phyloP scores from a whole-genome alignment of 2,113 vertebrate species.

The Gadus chalcogrammus region DNA sequence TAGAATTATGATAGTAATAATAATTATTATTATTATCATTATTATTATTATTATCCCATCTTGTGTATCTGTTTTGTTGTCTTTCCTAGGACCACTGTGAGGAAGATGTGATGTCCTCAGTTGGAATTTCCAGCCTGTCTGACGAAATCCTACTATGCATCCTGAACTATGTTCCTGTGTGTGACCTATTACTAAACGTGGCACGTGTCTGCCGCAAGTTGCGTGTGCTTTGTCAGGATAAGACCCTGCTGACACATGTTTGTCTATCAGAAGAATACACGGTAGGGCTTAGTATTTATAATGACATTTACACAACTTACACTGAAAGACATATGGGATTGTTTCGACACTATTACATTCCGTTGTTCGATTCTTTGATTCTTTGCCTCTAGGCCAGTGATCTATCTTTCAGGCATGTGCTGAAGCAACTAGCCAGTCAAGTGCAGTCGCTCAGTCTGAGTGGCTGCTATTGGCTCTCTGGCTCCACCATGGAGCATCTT shows the following conservation, averaged over 20 bases:
- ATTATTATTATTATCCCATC: background rate
- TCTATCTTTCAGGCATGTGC: conserved; percentile 74
- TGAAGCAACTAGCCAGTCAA: conserved; percentile 78
- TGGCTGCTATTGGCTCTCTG: conserved; percentile 91
- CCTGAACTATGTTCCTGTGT: conserved; percentile 83
- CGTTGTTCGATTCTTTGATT: background rate
- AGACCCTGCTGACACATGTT: conserved; percentile 83
- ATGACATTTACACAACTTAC: no score
- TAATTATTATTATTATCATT: background rate
- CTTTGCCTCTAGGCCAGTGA: conserved; percentile 77
- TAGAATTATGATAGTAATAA: no score
- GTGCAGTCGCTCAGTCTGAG: conserved; percentile 88
- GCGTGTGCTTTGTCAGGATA: conserved; percentile 81
- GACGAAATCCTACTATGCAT: conserved; percentile 95
- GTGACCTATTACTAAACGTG: conserved; percentile 84
- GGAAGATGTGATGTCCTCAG: conserved; percentile 49
- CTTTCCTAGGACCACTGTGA: conserved; percentile 23
- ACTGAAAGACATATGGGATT: no score
- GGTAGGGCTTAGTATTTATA: conserved; percentile 62
- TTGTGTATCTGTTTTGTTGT: background rate
- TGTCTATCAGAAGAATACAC: conserved; percentile 84
- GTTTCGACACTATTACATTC: no score
- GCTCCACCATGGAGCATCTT: conserved; percentile 78
- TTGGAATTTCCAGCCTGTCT: conserved; percentile 86
- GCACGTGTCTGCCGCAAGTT: conserved; percentile 85